phyloP scores from a whole-genome alignment of 2,113 vertebrate species.

The human region GRCh38 chr4:28990001-28990500 shows the following conservation, averaged over 20 bases:
- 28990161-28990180: rapidly evolving
- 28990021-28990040: not conserved
- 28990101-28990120: not conserved
- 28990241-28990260: not conserved
- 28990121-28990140: not conserved
- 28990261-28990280: not conserved
- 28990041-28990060: not conserved
- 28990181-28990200: not conserved
- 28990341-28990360: not conserved
- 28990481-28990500: not conserved
- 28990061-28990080: not conserved
- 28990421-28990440: not conserved
- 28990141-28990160: not conserved
- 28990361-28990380: not conserved
- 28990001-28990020: not conserved
- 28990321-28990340: not conserved
- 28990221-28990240: not conserved
- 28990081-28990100: not conserved
- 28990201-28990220: not conserved
- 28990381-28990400: not conserved
- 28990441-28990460: not conserved
- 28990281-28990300: rapidly evolving
- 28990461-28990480: not conserved
- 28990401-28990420: not conserved
- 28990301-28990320: rapidly evolving